Evolutionary conservation across 2,113 vertebrate species (phyloP), one percentile per base, ranked within the genome.

Genomic region (Ranitomeya imitator): DNA sequence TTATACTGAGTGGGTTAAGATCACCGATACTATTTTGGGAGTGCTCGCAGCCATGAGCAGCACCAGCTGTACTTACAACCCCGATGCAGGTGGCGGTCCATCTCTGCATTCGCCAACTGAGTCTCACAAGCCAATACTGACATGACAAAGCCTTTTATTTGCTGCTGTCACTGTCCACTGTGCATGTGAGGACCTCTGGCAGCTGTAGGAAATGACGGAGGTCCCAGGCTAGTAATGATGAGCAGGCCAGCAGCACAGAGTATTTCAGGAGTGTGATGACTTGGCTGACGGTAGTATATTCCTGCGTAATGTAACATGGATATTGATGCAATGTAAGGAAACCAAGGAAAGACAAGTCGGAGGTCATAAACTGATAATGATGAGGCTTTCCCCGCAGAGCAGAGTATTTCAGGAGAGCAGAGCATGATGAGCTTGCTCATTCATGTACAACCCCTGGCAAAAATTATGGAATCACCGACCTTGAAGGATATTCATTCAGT

Each of bases 61-160:
- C 37, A 73, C 14, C 69, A 31, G 9, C 14, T 73, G 67, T 3
- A 73, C 7, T 12, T 73, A 73, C 37, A 26, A 31, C 12, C 6
- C 16, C 16, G 7, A 12, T 51, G 15, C 7, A 37, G 13, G 69
- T 16, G 6, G 37, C 6, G 5, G 15, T 16, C 69, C 37, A 37
- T 45, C 4, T 7, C 1, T 74, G 45, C 51, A 51, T 73, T 6
- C 4, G 13, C 16, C 57, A 52, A 79, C 19, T 10, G 55, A 26
- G 77, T 57, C 13, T 79, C 55, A 26, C n/a, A 79, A 14, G 55
- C 54, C 59, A 80, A 80, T 59, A 80, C 23, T 80, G 54, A 80
- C 78, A 80, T 1, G 77, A 57, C 77, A 57, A 26, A 79, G 11
- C 26, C 77, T 79, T 23, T 15, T 79, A 79, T 79, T 79, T 79